Percentiles rank a stretch among this genome's conserved stretches.
These are phyloP conservation scores for Temnothorax ravouxi DNA, from an alignment of 2,888 invertebrate genomes.

Conservation along the genomic window DNA sequence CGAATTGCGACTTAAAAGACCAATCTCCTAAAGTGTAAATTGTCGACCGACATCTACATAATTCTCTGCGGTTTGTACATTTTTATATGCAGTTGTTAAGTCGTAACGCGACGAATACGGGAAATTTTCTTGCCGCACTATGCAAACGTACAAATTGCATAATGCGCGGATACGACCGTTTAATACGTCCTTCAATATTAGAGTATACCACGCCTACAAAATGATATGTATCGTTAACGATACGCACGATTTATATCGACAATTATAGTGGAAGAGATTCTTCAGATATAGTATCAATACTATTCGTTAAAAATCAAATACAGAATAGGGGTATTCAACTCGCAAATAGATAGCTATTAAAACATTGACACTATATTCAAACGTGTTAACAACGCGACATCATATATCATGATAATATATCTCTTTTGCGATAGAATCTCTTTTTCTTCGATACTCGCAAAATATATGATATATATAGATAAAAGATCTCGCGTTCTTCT, in stretches of 20 bases:
- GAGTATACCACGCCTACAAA: constrained; percentile 29
- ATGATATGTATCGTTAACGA: constrained; percentile 30
- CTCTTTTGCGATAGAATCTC: background rate
- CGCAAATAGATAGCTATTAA: background rate
- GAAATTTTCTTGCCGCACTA: constrained; percentile 18
- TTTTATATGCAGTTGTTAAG: constrained; percentile 23
- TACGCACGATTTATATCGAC: constrained; percentile 2
- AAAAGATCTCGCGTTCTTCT: too few species aligned
- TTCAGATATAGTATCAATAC: background rate
- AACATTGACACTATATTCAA: background rate
- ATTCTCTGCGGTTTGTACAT: background rate
- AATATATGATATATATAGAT: too few species aligned
- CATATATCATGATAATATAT: background rate
- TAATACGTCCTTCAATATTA: constrained; percentile 43
- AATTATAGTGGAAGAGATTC: background rate
- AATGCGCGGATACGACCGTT: constrained; percentile 36
- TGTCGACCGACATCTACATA: constrained; percentile 9
- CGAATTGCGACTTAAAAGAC: background rate
- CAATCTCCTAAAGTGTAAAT: background rate
- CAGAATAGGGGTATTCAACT: background rate
- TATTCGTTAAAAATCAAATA: constrained; percentile 13
- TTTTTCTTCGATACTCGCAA: too few species aligned
- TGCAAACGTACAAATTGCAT: constrained; percentile 45
- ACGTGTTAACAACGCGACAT: background rate
- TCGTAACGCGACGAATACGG: constrained; percentile 6